Conservation (phyloP, 2,797 vertebrate genomes). For the Micrastur ruficollis region DNA sequence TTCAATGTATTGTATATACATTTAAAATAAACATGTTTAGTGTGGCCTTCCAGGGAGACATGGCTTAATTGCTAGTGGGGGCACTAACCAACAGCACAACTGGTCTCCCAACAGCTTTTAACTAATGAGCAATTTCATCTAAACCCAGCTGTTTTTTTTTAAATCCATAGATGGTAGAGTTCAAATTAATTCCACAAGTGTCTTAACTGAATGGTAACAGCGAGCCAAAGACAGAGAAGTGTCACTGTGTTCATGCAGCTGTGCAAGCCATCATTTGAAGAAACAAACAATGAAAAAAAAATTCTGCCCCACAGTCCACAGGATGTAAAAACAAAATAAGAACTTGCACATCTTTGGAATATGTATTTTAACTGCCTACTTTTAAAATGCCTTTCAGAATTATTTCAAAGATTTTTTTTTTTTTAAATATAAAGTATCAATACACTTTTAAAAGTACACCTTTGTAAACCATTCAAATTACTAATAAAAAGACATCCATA, state of each 20-base stretch:
- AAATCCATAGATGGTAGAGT: neutral
- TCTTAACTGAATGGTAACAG: neutral
- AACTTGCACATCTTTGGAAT: neutral
- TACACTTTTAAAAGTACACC: neutral
- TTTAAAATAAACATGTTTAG: neutral
- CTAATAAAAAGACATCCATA: neutral
- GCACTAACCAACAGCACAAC: neutral
- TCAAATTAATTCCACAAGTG: neutral
- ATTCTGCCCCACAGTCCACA: neutral
- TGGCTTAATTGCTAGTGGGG: neutral
- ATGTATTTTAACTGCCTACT: neutral
- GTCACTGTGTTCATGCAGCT: neutral
- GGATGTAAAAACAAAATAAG: neutral
- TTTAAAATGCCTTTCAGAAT: neutral
- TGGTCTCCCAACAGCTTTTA: neutral
- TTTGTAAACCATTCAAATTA: neutral
- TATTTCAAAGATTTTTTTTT: neutral
- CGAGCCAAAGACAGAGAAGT: neutral
- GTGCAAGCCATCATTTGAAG: neutral
- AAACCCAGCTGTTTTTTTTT: neutral
- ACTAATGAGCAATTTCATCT: neutral
- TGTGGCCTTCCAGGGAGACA: neutral
- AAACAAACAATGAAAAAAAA: neutral
- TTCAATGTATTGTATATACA: neutral
- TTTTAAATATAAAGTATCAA: neutral